Conservation (phyloP, 2,113 vertebrate genomes). For the Lota lota region DNA sequence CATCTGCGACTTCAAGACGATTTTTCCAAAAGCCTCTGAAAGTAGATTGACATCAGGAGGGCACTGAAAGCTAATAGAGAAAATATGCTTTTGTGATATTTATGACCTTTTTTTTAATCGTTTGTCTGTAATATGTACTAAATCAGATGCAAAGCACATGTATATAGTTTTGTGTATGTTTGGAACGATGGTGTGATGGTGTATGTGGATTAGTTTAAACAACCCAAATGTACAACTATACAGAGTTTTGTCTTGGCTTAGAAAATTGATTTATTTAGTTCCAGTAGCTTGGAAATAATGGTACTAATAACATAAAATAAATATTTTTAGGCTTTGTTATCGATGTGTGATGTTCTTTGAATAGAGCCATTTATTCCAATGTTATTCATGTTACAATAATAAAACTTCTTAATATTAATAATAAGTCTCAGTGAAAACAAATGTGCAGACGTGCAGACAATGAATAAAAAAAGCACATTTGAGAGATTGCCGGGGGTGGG, state of each 20-base stretch:
- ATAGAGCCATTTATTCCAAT: constrained; percentile 45
- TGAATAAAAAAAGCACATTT: too few species aligned
- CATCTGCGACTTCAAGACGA: constrained; percentile 18
- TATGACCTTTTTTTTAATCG: constrained; percentile 41
- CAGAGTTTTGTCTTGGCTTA: constrained; percentile 45
- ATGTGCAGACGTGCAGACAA: not conserved
- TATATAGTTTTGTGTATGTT: constrained; percentile 66
- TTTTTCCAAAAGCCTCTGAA: constrained; percentile 17
- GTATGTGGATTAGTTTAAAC: constrained; percentile 45
- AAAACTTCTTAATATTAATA: constrained; percentile 41
- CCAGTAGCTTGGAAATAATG: constrained; percentile 39
- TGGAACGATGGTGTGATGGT: constrained; percentile 42
- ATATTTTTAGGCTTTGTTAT: constrained; percentile 38
- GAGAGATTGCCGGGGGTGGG: too few species aligned
- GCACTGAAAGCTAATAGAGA: constrained; percentile 48
- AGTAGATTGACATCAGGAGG: constrained; percentile 12
- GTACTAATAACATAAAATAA: constrained; percentile 16
- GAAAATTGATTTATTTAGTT: constrained; percentile 46
- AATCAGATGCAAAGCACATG: constrained; percentile 61
- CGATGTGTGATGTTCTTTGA: constrained; percentile 50
- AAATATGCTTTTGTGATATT: constrained; percentile 49
- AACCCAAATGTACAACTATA: constrained; percentile 53
- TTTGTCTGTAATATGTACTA: constrained; percentile 45
- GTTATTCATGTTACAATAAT: constrained; percentile 62
- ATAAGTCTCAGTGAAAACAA: constrained; percentile 13